Evolutionary conservation across 2,113 vertebrate species (phyloP), one percentile per base, ranked within the genome.

Genomic region (Pica pica): DNA sequence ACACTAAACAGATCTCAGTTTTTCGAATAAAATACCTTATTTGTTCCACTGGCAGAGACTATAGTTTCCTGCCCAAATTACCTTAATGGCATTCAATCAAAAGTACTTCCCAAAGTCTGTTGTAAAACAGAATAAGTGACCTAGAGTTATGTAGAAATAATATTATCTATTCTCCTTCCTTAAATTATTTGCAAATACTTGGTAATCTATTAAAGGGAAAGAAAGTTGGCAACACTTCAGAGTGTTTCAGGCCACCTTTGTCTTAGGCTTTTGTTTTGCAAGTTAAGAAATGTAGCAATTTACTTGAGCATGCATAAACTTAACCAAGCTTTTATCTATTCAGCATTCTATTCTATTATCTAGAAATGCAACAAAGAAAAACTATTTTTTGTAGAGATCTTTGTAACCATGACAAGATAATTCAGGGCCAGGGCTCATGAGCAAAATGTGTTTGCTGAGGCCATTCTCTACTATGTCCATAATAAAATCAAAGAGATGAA

Each of bases 41-140:
- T 96, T 89, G 31, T 95, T 96, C 94, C 94, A 86, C 69, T 95
- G 90, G 83, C 93, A 92, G 21, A 83, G n/a, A 56, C 31, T 37
- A 33, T 26, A 52, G n/a, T 31, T 88, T 95, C 85, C 95, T 78
- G 44, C 55, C 88, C 49, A 90, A 89, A 81, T 86, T 88, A 89
- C 83, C 49, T 88, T 80, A 59, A 35, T 63, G 75, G 60, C 74
- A 87, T 83, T 90, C 60, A 53, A 50, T 71, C 79, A 93, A 91
- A 92, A 90, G 71, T 49, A 49, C 90, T 95, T 93, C 85, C 60
- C 52, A 50, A 76, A 94, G 85, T 86, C 56, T 89, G 35, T 13
- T 78, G 73, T 95, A 75, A 92, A 83, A 68, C 23, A 78, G n/a
- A 70, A 14, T 49, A 49, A 75, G 12, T 71, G 75, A 90, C 52